phyloP scores from a whole-genome alignment of 2,888 invertebrate genomes.

The Drosophila nigricruria region DNA sequence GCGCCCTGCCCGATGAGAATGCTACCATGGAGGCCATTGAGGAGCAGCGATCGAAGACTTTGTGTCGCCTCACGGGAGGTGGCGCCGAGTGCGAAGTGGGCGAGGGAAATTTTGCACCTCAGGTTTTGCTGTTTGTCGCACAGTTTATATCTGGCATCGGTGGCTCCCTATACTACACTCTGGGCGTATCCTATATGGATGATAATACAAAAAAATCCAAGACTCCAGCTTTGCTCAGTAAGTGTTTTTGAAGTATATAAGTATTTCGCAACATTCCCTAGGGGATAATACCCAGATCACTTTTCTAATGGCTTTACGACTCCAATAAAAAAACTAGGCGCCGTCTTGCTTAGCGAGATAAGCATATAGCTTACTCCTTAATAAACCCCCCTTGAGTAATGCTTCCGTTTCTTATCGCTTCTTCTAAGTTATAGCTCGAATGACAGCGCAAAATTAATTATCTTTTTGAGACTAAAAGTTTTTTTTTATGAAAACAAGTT shows the following conservation, averaged over 20 bases:
- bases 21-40: constrained; percentile 85
- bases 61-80: constrained; percentile 86
- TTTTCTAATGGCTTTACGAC: constrained; percentile 17
- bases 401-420: constrained; percentile 30
- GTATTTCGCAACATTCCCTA: too few relatives aligned
- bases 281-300: not conserved
- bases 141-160: constrained; percentile 91
- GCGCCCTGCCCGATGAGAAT: constrained; percentile 85
- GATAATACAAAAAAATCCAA: constrained; percentile 91
- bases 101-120: constrained; percentile 88
- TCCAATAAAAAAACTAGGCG: constrained; percentile 17
- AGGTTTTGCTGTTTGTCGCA: constrained; percentile 88
- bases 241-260: constrained; percentile 78
- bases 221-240: constrained; percentile 90
- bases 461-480: not conserved
- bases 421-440: too few relatives aligned
- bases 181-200: constrained; percentile 91
- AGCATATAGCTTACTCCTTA: not conserved
- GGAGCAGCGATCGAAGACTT: constrained; percentile 86
- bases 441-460: constrained; percentile 9
- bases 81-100: constrained; percentile 86
- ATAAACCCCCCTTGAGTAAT: not conserved
- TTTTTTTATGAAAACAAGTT: not conserved
- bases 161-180: constrained; percentile 89
- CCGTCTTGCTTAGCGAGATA: constrained; percentile 15